Conservation (phyloP, 2,113 vertebrate species). For the Pelodiscus sinensis region DNA sequence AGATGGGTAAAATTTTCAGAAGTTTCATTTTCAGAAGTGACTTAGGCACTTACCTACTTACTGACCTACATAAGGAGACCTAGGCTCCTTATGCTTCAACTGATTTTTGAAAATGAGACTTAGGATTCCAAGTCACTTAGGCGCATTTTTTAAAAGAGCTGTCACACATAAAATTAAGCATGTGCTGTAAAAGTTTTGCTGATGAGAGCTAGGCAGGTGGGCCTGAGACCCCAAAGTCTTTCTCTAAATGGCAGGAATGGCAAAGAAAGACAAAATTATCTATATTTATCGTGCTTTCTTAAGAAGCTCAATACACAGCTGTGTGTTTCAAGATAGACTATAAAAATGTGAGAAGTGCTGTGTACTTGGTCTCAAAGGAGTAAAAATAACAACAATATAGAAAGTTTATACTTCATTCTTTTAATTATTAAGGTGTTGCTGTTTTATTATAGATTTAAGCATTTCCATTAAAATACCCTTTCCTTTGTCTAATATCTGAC, state of each 20-base stretch:
- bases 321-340: not conserved
- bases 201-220: not conserved
- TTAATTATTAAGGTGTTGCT: conserved; percentile 6
- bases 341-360: conserved; percentile 2
- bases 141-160: not conserved
- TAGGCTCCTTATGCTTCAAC: not conserved
- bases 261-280: not conserved
- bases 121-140: not conserved
- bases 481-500: not conserved
- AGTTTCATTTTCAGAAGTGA: not conserved
- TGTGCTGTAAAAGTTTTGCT: not conserved
- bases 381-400: conserved; percentile 24
- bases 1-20: not conserved
- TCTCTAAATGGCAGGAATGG: not conserved
- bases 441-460: not conserved
- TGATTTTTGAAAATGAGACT: not conserved
- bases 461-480: not conserved
- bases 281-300: not conserved
- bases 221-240: not conserved
- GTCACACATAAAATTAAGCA: not conserved
- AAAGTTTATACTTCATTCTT: conserved; percentile 26
- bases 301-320: not conserved
- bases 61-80: not conserved
- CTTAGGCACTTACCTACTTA: not conserved
- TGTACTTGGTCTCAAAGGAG: conserved; percentile 13